Base-by-base conservation (phyloP, 1,140 invertebrate species). In the Drosophila varians region DNA sequence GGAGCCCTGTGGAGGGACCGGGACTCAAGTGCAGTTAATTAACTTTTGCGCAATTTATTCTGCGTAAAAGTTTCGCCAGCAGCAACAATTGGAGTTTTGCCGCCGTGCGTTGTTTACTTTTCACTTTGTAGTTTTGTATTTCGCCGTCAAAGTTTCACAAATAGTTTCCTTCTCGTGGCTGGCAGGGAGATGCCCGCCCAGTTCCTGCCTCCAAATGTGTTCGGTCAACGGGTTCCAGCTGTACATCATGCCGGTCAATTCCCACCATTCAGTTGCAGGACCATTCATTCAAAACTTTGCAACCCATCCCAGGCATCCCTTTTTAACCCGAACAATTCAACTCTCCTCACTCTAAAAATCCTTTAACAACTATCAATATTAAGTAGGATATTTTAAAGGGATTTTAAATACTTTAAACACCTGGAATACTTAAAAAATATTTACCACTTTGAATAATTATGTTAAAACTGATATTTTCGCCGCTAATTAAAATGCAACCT, bases 11-110 rank as follows among this genome's bases (percentile, higher is more conserved):
- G n/a, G n/a, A n/a, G 58, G 64, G 19, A 55, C 57, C 69, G 34
- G 47, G 71, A 80, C 80, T 84, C 72, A 84, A 84, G 82, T 87
- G 80, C 80, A 84, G 80, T 84, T 84, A 84, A 84, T 84, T 84
- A 87, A 84, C 87, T 84, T 84, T 84, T 84, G 72, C 61, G 82
- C 80, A 84, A 84, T 84, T 84, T 84, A 87, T 87, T 80, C 75
- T 84, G 80, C 61, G 71, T 75, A 79, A 78, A 83, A 86, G 70
- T 83, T 83, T 86, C n/a, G 53, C 52, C 77, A 38, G 36, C 12
- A 79, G 43, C 60, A 74, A 64, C 68, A 69, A 64, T 69, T 55
- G 40, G 19, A 68, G 46, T 54, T 54, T 16, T 25, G 14, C 62
- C 51, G 57, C 55, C 58, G 34, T 70, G 78, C 70, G 65, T 38